phyloP scores from a whole-genome alignment of 2,797 vertebrate genomes.

The Typhlichthys eigenmanni region DNA sequence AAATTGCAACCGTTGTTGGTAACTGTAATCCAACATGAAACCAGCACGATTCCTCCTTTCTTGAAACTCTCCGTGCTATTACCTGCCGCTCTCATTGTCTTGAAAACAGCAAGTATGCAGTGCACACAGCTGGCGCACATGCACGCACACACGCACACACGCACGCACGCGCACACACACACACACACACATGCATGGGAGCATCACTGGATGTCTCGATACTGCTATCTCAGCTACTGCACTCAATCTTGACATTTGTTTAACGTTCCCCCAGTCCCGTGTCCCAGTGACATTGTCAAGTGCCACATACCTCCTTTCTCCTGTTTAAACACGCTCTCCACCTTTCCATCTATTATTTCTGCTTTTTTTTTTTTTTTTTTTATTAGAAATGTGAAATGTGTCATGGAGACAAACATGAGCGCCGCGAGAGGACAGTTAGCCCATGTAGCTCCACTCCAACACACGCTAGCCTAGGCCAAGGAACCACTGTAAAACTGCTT shows the following conservation, averaged over 20 bases:
- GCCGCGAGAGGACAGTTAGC: conserved; percentile 58
- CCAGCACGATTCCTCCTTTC: no score
- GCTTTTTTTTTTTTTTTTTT: conserved; percentile 2
- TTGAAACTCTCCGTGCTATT: conserved; percentile 9
- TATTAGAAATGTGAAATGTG: conserved; percentile 62
- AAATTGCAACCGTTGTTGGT: no score
- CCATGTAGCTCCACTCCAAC: conserved; percentile 44
- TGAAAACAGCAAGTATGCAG: no score
- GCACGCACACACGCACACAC: neutral
- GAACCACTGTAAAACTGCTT: conserved; percentile 46
- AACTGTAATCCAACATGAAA: no score
- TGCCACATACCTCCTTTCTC: conserved; percentile 35
- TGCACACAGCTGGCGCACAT: no score
- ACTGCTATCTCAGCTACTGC: conserved; percentile 46
- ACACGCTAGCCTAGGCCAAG: conserved; percentile 45
- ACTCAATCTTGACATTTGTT: conserved; percentile 72
- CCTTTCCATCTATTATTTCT: conserved; percentile 30
- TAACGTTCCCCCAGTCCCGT: conserved; percentile 51
- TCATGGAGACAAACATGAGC: conserved; percentile 56
- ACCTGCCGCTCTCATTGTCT: neutral
- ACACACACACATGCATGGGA: conserved; percentile 11
- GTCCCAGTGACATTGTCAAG: conserved; percentile 45
- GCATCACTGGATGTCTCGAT: conserved; percentile 24
- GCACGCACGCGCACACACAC: neutral
- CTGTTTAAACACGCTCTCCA: conserved; percentile 56